These are phyloP conservation scores for Sylvilagus floridanus DNA, from an alignment of 2,797 vertebrate species.

Conservation along the genomic window DNA sequence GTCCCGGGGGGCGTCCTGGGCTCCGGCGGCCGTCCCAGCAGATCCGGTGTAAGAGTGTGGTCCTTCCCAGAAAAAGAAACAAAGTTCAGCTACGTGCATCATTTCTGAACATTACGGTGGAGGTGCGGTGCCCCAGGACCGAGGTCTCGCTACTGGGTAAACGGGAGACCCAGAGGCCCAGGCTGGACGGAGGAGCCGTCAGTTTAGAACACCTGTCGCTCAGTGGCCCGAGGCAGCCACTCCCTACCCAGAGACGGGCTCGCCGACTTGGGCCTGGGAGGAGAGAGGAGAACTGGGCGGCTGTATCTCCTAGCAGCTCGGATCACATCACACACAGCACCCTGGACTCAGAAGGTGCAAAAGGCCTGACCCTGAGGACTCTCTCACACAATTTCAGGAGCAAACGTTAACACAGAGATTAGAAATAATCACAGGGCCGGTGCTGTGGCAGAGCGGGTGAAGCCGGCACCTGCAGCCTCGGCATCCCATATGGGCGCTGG, in stretches of 20 bases:
- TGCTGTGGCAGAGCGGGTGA: too few relatives aligned
- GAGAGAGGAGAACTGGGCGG: not conserved
- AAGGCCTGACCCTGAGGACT: not conserved
- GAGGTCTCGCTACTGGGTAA: not conserved
- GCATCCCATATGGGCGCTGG: too few relatives aligned
- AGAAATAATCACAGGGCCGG: not conserved
- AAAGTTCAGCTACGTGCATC: slow-evolving; percentile 61
- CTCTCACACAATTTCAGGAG: not conserved
- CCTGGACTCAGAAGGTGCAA: too few relatives aligned
- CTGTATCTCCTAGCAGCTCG: not conserved
- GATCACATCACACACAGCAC: too few relatives aligned
- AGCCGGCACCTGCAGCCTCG: too few relatives aligned
- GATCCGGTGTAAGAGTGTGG: slow-evolving; percentile 95
- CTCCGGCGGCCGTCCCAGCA: slow-evolving; percentile 91
- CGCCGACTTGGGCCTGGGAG: too few relatives aligned
- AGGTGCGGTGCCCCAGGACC: slow-evolving; percentile 76
- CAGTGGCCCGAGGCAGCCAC: not conserved
- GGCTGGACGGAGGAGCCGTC: not conserved
- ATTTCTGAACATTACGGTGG: not conserved
- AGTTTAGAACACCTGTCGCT: not conserved
- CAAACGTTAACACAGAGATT: not conserved
- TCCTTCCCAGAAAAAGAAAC: slow-evolving; percentile 88
- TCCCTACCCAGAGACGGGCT: too few relatives aligned
- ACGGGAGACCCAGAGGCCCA: not conserved
- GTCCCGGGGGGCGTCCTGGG: slow-evolving; percentile 93